Base-by-base conservation (phyloP, 1,140 invertebrate species). In the Micrasema minimum region DNA sequence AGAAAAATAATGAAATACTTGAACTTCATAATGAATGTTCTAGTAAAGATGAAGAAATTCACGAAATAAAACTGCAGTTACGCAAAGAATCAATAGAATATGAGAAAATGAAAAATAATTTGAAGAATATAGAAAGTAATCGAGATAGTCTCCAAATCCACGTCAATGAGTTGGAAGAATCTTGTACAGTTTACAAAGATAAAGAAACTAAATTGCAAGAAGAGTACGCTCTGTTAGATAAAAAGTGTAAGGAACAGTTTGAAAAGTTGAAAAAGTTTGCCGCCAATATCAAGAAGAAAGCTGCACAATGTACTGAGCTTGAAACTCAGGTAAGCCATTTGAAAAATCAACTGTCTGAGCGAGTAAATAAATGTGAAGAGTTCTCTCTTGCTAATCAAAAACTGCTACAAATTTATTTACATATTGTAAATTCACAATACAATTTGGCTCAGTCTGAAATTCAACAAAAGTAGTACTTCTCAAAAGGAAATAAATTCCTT, bases 191-290 rank as follows among this genome's bases (percentile, higher is more conserved):
- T 23, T 71, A 82, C 53, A 76, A 85, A 79, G 69, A 78, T 72
- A 84, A 82, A 77, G 78, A 89, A 80, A 76, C 78, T 77, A 78
- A 85, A 65, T 53, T 77, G 46, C 46, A 57, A 12, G 61, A 71
- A 57, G 69, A 71, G 57, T 57, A 46, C 35, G 1, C 48, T 16
- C 7, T 22, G 26, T 55, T 71, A 43, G 70, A 66, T 51, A 62
- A 50, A 43, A 75, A 72, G 18, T 66, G 31, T 16, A 85, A 87
- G 75, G 87, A 90, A 73, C 79, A 87, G 11, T 77, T 89, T 22
- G 90, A 92, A 59, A 93, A 92, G 80, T 86, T 93, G 78, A 93
- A 92, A 75, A 92, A 92, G 72, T 88, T 91, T 73, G 91, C 91
- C 2, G 83, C 89, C 0, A 92, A 88, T 76, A 82, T 93, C 7